phyloP scores from a whole-genome alignment of 2,113 vertebrate genomes.

The Aepyceros melampus region DNA sequence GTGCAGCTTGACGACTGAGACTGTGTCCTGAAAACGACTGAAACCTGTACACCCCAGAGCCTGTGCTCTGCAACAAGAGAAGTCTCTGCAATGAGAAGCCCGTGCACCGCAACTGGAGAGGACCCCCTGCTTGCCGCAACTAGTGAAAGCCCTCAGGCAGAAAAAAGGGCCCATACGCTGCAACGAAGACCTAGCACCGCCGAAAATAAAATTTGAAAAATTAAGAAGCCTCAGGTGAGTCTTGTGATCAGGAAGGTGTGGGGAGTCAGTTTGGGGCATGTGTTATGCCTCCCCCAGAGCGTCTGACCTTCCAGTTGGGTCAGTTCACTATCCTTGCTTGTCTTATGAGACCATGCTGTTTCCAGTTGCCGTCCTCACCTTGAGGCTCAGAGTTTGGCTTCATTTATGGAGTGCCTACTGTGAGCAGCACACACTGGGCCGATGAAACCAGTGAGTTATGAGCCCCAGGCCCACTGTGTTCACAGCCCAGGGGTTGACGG shows the following conservation, averaged over 20 bases:
- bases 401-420: background rate
- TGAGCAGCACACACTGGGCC: background rate
- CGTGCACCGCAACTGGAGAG: rapidly evolving
- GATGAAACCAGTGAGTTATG: background rate
- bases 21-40: background rate
- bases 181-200: background rate
- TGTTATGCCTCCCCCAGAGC: background rate
- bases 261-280: background rate
- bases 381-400: background rate
- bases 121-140: background rate
- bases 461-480: background rate
- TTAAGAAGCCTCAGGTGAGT: background rate
- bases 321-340: background rate
- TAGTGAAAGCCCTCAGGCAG: background rate
- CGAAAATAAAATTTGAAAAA: background rate
- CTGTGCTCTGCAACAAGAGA: background rate
- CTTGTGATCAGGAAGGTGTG: background rate
- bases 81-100: background rate
- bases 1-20: background rate
- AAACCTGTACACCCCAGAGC: background rate
- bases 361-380: background rate
- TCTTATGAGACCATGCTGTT: background rate
- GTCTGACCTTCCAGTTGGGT: background rate
- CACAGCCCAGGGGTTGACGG: too few species aligned
- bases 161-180: rapidly evolving